Percentiles rank a stretch among this genome's conserved stretches.
phyloP scores from a whole-genome alignment of 1,140 invertebrate species.

The Eurosta solidaginis region DNA sequence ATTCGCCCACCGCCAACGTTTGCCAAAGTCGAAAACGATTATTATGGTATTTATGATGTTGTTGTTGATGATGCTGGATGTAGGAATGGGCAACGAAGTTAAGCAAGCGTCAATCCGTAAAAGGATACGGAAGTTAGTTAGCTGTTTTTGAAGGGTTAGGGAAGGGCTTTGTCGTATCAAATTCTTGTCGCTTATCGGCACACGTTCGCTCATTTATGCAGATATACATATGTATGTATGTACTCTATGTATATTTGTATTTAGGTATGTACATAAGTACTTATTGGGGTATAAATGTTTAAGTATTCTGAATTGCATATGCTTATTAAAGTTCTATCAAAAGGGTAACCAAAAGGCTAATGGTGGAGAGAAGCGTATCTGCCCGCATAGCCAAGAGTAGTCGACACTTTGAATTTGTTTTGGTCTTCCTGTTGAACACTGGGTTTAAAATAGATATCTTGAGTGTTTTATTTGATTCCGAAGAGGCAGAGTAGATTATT shows the following conservation, averaged over 20 bases:
- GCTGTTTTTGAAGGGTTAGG: slow-evolving; percentile 46
- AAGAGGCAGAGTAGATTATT: too few species aligned
- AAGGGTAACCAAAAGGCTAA: neutral
- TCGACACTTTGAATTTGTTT: neutral
- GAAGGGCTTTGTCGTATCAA: slow-evolving; percentile 42
- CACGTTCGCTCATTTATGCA: neutral
- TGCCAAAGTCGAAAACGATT: slow-evolving; percentile 40
- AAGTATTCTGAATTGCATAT: neutral
- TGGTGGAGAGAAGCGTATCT: neutral
- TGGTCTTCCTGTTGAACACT: too few species aligned
- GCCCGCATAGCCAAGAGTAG: too few species aligned
- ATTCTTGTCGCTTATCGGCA: neutral
- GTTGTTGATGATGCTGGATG: neutral
- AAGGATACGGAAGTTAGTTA: slow-evolving; percentile 17
- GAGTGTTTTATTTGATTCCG: too few species aligned
- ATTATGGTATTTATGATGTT: neutral
- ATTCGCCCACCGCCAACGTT: slow-evolving; percentile 45
- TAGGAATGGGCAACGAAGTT: too few species aligned
- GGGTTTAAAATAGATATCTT: too few species aligned
- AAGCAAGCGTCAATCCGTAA: neutral
- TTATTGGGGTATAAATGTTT: neutral
- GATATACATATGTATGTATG: neutral
- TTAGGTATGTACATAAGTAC: neutral
- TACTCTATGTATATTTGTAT: neutral
- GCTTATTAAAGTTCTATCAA: neutral